phyloP scores from a whole-genome alignment of 2,113 vertebrate genomes.

The Baryphthengus martii region DNA sequence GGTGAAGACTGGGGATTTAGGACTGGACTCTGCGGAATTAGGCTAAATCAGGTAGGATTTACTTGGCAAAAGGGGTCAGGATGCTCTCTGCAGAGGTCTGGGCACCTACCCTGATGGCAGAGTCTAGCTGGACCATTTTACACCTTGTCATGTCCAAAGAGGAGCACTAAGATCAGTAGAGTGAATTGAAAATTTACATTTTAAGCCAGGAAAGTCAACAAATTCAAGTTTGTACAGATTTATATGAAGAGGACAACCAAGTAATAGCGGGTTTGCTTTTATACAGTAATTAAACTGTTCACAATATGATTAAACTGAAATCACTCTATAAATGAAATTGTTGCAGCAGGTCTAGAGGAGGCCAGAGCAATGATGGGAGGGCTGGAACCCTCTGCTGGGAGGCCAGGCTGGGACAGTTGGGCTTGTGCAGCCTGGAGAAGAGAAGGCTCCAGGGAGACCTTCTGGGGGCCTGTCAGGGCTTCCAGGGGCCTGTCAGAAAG shows the following conservation, averaged over 20 bases:
- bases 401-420: neutral
- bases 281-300: neutral
- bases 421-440: no score
- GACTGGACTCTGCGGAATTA: neutral
- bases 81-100: neutral
- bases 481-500: neutral
- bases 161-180: neutral
- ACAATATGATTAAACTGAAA: neutral
- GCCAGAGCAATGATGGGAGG: neutral
- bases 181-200: neutral
- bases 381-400: neutral
- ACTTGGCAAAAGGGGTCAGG: neutral
- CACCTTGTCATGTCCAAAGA: neutral
- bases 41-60: neutral
- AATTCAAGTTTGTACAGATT: neutral
- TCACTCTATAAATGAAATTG: neutral
- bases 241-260: neutral
- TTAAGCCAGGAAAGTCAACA: neutral
- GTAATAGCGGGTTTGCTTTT: neutral
- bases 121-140: neutral
- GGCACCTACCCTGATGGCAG: neutral
- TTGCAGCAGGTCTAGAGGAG: neutral
- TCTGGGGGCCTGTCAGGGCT: neutral
- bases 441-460: neutral
- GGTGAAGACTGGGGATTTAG: neutral